Conservation (phyloP, 2,888 invertebrate genomes). For the Cerastis leucographa region DNA sequence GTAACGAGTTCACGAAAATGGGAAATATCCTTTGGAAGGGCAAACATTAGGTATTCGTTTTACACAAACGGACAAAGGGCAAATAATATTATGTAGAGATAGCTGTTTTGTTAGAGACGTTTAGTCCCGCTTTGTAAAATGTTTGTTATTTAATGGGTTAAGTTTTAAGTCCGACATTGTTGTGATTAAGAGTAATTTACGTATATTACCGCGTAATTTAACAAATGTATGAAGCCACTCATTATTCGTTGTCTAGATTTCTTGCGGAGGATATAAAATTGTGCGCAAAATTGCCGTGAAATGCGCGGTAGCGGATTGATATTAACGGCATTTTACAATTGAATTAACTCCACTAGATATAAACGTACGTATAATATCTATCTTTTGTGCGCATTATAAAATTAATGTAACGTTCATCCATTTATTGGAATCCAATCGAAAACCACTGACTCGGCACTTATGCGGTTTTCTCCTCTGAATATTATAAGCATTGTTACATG, state of each 20-base stretch:
- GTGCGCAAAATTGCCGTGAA: conserved; percentile 73
- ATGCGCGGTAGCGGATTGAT: conserved; percentile 68
- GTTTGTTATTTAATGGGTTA: conserved; percentile 48
- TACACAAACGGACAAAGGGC: conserved; percentile 49
- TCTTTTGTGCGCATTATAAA: conserved; percentile 50
- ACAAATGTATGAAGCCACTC: conserved; percentile 51
- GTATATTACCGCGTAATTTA: conserved; percentile 49
- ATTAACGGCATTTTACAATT: conserved; percentile 68
- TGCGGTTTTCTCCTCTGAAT: conserved; percentile 63
- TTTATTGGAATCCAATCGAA: conserved; percentile 62
- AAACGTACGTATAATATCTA: conserved; percentile 41
- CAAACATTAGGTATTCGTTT: conserved; percentile 44
- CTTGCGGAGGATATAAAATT: conserved; percentile 72
- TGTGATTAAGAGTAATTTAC: conserved; percentile 37
- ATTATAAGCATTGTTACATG: conserved; percentile 64
- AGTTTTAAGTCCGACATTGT: conserved; percentile 25
- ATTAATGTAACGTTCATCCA: conserved; percentile 53
- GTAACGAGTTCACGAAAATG: conserved; percentile 58
- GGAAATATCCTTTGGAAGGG: conserved; percentile 53
- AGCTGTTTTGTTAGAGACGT: conserved; percentile 15
- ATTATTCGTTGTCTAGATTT: conserved; percentile 47
- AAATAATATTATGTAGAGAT: conserved; percentile 35
- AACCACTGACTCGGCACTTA: conserved; percentile 60
- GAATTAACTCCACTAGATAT: conserved; percentile 59
- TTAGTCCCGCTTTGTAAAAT: conserved; percentile 36